These are phyloP conservation scores for Pangasius macronema DNA, from an alignment of 2,797 vertebrate species.

Conservation along the genomic window DNA sequence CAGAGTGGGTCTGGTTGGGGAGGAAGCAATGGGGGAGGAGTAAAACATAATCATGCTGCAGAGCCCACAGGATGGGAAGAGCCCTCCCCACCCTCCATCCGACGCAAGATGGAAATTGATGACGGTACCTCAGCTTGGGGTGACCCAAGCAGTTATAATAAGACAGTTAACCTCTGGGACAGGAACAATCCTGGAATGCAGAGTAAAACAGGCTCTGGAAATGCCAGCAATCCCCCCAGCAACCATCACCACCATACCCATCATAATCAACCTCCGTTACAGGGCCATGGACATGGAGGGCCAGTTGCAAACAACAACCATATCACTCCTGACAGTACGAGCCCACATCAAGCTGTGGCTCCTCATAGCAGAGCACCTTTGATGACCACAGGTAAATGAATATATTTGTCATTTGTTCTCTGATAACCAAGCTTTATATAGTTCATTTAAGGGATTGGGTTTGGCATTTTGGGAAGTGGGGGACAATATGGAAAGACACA, in stretches of 20 bases:
- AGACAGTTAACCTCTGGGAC: conserved; percentile 96
- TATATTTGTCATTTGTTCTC: not conserved
- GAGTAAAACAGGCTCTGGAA: conserved; percentile 67
- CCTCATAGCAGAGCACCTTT: conserved; percentile 84
- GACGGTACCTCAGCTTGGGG: conserved; percentile 99
- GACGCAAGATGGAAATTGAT: conserved; percentile 98
- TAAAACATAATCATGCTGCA: conserved; percentile 70
- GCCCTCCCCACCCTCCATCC: conserved; percentile 94
- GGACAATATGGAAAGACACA: not conserved
- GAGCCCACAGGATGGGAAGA: conserved; percentile 94
- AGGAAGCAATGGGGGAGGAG: conserved; percentile 77
- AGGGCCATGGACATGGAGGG: conserved; percentile 68
- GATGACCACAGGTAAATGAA: conserved; percentile 86
- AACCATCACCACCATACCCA: conserved; percentile 71
- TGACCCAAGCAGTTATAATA: conserved; percentile 94
- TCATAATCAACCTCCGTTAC: conserved; percentile 72
- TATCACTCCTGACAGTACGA: conserved; percentile 65
- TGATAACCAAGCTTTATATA: not conserved
- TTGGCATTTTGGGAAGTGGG: not conserved
- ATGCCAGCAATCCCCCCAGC: conserved; percentile 73
- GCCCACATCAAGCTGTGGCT: conserved; percentile 77
- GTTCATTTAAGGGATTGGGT: not conserved
- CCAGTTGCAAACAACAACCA: conserved; percentile 50
- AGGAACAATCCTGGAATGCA: conserved; percentile 88
- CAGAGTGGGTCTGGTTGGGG: conserved; percentile 85